Evolutionary conservation across 1,140 invertebrate genomes (phyloP), one percentile per base, ranked within the genome.

Genomic region (Pseudachorutes palmiensis): DNA sequence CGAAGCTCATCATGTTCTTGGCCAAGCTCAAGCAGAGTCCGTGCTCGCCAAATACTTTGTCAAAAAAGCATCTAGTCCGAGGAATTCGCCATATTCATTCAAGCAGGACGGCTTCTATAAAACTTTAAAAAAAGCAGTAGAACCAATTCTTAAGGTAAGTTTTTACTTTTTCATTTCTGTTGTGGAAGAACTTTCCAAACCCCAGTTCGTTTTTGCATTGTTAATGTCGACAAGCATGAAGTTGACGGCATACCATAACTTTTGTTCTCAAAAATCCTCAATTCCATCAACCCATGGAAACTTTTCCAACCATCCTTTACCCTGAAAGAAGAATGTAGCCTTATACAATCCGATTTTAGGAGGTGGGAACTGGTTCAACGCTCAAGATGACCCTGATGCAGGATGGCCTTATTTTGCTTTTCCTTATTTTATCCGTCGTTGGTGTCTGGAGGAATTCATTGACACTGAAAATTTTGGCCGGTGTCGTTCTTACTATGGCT

Each of bases 401-500:
- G 58, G 76, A 76, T 51, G 5, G 45, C 22, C 36, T 76, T 0
- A 67, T 33, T 12, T 28, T 70, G 2, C 26, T 64, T 29, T 75
- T 70, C 51, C 14, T 71, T 0, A 1, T 66, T 0, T 51, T 76
- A 22, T 26, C 41, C 0, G 0, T 68, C 16, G 16, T 70, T 2
- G 68, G 65, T 2, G 45, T 67, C 1, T 32, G 29, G 41, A 31
- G 28, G 1, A 30, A 70, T 24, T 70, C 64, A 1, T 62, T n/a
- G 1, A 0, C 63, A 33, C 36, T 70, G 16, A 16, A 55, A 26
- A 61, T 80, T 3, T n/a, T 83, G 26, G 74, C 81, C 64, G 86
- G 83, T 1, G 63, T 85, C 2, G 76, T 82, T 26, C 75, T 91
- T 0, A 77, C 79, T 29, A 82, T 84, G 75, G 79, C 83, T 0